Evolutionary conservation across 2,113 vertebrate genomes (phyloP).

Genomic region (Semnornis frantzii): DNA sequence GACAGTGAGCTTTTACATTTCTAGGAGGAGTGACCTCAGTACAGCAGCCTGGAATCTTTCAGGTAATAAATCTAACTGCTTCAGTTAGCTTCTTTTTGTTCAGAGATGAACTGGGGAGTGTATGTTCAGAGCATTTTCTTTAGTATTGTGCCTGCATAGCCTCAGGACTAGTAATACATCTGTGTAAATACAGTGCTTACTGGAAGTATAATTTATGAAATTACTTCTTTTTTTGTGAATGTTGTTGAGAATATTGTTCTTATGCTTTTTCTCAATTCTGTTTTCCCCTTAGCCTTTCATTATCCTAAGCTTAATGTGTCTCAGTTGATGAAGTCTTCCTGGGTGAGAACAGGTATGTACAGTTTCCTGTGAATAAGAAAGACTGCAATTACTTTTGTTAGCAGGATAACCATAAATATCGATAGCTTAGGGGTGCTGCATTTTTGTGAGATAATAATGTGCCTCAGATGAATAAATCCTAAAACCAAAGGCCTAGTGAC

Average conservation of each 20-base stretch:
- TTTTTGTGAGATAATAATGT: not conserved
- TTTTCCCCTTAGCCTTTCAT: conserved; percentile 84
- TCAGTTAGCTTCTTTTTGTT: not conserved
- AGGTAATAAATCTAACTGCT: conserved; percentile 19
- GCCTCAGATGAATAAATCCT: not conserved
- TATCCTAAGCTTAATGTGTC: conserved; percentile 94
- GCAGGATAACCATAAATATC: not conserved
- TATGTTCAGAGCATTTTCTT: not conserved
- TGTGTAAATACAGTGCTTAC: conserved; percentile 29
- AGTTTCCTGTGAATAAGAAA: not conserved
- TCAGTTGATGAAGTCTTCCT: conserved; percentile 90
- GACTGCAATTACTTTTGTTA: conserved; percentile 11
- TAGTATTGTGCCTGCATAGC: not conserved
- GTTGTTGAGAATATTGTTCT: conserved; percentile 21
- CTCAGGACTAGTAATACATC: conserved; percentile 24
- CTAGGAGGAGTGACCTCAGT: not conserved
- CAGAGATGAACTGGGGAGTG: not conserved
- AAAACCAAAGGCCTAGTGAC: not conserved
- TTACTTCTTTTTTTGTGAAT: not conserved
- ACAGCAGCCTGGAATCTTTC: conserved; percentile 12
- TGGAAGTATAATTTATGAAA: conserved; percentile 52
- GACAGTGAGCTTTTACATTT: not conserved
- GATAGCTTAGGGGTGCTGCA: not conserved
- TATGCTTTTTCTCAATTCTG: not conserved
- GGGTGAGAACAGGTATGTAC: conserved; percentile 93